Evolutionary conservation across 2,888 invertebrate genomes (phyloP).

Genomic region (Nemotelus nigrinus): DNA sequence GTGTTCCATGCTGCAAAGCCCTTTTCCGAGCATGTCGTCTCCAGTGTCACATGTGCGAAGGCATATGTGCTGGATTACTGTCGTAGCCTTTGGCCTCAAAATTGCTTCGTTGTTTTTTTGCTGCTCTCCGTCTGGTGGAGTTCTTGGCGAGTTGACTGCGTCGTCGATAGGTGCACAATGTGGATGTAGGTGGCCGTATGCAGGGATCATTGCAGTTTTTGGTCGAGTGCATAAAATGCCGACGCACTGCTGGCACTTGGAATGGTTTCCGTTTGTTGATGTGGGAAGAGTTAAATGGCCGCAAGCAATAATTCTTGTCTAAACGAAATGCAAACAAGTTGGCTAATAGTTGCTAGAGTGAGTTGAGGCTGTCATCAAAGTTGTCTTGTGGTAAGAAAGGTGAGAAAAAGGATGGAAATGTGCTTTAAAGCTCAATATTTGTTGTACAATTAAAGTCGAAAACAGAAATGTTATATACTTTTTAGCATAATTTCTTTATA

Average conservation of each 20-base stretch:
- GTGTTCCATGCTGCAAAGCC: neutral
- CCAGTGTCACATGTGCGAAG: neutral
- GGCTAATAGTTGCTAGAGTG: neutral
- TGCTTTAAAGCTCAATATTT: no score
- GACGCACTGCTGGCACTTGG: neutral
- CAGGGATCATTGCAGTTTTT: neutral
- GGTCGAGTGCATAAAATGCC: neutral
- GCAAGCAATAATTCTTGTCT: slow-evolving; percentile 10
- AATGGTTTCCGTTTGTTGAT: neutral
- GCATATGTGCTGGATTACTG: neutral
- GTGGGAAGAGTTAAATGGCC: neutral
- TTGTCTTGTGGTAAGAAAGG: no score
- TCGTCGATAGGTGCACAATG: slow-evolving; percentile 2
- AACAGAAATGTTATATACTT: no score
- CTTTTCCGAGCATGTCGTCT: neutral
- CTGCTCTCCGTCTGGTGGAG: neutral
- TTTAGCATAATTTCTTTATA: no score
- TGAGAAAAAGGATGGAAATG: no score
- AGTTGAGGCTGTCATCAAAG: no score
- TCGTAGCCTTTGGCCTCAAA: no score
- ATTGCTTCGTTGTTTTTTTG: neutral
- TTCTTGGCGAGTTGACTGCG: neutral
- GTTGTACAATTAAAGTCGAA: no score
- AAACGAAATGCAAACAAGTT: slow-evolving; percentile 32
- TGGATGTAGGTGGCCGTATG: slow-evolving; percentile 35